Evolutionary conservation across 2,113 vertebrate genomes (phyloP).

Genomic region (Tretioscincus oriximinensis): DNA sequence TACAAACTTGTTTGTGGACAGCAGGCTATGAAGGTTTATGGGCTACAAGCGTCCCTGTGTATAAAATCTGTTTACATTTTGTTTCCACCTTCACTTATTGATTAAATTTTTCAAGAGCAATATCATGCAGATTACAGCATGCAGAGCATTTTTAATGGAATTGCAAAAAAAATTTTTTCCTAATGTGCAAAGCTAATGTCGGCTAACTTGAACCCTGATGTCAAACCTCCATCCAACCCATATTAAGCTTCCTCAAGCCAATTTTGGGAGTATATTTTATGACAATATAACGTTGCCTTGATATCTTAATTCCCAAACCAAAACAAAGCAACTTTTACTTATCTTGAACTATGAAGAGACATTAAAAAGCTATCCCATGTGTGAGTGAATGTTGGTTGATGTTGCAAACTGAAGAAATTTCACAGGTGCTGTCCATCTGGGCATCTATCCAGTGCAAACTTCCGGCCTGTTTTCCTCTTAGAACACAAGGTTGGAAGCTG

Average conservation of each 20-base stretch:
- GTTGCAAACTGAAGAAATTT: background rate
- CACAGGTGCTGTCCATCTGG: conserved; percentile 5
- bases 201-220: no score
- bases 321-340: background rate
- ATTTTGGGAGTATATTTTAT: background rate
- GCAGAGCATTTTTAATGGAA: no score
- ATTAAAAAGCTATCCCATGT: background rate
- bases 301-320: background rate
- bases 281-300: background rate
- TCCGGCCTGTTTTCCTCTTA: conserved; percentile 9
- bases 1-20: no score
- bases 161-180: no score
- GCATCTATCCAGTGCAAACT: conserved; percentile 11
- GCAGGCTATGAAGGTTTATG: no score
- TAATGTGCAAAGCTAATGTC: no score
- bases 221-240: background rate
- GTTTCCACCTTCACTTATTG: no score
- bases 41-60: no score
- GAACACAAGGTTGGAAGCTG: background rate
- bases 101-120: no score
- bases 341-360: background rate
- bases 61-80: no score
- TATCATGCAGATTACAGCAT: no score
- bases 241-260: background rate
- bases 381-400: background rate